Evolutionary conservation across 2,113 vertebrate species (phyloP), one percentile per base, ranked within the genome.

Genomic region (Python bivittatus): DNA sequence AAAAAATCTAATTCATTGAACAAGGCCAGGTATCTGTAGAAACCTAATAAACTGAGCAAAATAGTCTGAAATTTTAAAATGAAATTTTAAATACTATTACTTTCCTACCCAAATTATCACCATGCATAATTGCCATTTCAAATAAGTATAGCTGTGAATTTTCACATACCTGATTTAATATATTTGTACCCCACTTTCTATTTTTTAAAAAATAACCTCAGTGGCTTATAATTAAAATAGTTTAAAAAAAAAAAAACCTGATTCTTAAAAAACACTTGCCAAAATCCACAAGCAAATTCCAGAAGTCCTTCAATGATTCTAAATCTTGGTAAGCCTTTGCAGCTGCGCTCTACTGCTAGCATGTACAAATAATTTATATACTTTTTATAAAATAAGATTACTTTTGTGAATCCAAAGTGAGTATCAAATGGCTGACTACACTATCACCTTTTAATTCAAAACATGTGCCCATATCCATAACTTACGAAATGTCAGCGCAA

Each of bases 401-500:
- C 15, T 22, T 60, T 60, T 88, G 10, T 57, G 4, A 72, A 64
- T 44, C 38, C 48, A 25, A 10, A 44, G 56, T 79, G n/a, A n/a
- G 38, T 54, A 52, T 27, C 56, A 57, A 33, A 52, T 10, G 38
- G 83, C 8, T 33, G 29, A 23, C 8, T 61, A 29, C 23, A 38
- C 11, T 90, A 90, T 93, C 57, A 87, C 84, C 94, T 94, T 92
- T 83, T 60, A 90, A 25, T n/a, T 94, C 92, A 93, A 90, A 86
- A 84, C 92, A 93, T 61, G 60, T 83, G 61, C 52, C 91, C 92
- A 93, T 68, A 94, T 92, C 72, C 91, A 88, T 91, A 29, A 22
- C 29, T 93, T 52, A 84, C 86, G 92, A 95, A 72, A 96, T 86
- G 2, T 89, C 92, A 95, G 94, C 91, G 90, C 83, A 88, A 94